These are phyloP conservation scores for Eilema depressum DNA, from an alignment of 2,888 invertebrate species.

Conservation along the genomic window DNA sequence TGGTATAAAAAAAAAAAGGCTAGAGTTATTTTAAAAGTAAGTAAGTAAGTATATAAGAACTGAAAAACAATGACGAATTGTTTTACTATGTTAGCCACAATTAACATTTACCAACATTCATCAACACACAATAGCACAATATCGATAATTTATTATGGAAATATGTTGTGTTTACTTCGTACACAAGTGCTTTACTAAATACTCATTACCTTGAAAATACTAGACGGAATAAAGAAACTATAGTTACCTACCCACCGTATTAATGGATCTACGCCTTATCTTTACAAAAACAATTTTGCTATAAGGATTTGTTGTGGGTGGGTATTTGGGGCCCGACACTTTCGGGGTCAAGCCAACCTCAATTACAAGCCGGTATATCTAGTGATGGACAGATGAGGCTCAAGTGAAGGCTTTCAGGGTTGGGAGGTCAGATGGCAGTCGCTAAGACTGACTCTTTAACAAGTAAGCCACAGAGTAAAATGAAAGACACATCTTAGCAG, in stretches of 20 bases:
- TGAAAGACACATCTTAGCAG: too few relatives aligned
- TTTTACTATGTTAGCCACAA: not conserved
- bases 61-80: not conserved
- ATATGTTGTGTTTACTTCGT: not conserved
- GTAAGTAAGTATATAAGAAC: not conserved
- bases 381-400: too few relatives aligned
- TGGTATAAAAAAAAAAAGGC: too few relatives aligned
- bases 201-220: not conserved
- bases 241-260: not conserved
- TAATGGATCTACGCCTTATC: not conserved
- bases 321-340: too few relatives aligned
- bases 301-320: too few relatives aligned
- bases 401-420: too few relatives aligned
- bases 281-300: not conserved
- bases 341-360: too few relatives aligned
- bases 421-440: too few relatives aligned
- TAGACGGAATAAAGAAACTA: not conserved
- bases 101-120: conserved; percentile 2
- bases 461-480: too few relatives aligned
- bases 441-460: too few relatives aligned
- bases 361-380: too few relatives aligned
- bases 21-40: too few relatives aligned
- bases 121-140: not conserved
- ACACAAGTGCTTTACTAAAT: not conserved
- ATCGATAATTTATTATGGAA: not conserved